Evolutionary conservation across 2,113 vertebrate species (phyloP), one percentile per base, ranked within the genome.

Genomic region (Pao palembangensis): DNA sequence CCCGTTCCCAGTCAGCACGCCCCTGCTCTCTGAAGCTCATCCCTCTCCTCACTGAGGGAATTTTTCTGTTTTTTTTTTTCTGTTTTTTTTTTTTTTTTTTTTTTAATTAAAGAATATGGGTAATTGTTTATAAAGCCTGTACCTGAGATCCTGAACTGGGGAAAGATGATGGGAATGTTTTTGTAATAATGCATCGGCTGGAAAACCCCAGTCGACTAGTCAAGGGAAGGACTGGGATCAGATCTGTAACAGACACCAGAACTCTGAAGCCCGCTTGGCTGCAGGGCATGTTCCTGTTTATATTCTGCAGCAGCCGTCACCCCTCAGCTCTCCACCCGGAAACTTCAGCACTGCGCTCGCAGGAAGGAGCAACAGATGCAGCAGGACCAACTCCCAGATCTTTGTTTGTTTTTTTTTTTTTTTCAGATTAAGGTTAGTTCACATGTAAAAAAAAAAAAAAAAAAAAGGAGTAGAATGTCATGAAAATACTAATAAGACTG

Each of bases 301-400:
- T 38, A 77, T 59, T 55, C 71, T 75, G 34, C 69, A 61, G 61
- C 65, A 62, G 67, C 55, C n/a, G 17, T 66, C 64, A 52, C 20
- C 51, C 13, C 51, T 64, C 64, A 18, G 55, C 14, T 18, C 55
- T 6, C 28, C 50, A 16, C 61, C 60, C 11, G 4, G 55, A 56
- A 44, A 28, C 51, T 48, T 47, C 28, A 34, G 16, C 51, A 25
- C 69, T 48, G 57, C 54, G n/a, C 58, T 55, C 53, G 41, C 51
- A 51, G 46, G 52, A 66, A n/a, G 51, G 47, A 76, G 60, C 55
- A 69, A 69, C 63, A 72, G 54, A 34, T 6, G 55, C 42, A 14
- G 49, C 46, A 44, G 42, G 13, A 44, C 42, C 12, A 6, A 44
- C 12, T 15, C 41, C 41, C 42, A 44, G 41, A 14, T 11, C 41